Percentiles rank a stretch among this genome's conserved stretches.
Evolutionary conservation across 2,797 vertebrate genomes (phyloP).

Genomic region (Pelodytes ibericus): DNA sequence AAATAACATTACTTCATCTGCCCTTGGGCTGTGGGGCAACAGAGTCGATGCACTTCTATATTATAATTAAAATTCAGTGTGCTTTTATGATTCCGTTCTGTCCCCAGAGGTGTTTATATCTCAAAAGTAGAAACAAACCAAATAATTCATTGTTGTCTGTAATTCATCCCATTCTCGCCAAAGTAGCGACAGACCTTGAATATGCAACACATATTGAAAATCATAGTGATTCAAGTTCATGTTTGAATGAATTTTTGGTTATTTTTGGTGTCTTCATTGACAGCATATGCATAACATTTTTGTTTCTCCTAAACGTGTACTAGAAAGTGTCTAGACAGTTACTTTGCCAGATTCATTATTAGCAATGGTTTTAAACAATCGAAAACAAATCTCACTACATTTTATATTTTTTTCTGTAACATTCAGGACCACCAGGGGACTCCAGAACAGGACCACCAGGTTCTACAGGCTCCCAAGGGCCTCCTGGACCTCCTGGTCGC

Average conservation of each 20-base stretch:
- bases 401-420: constrained; percentile 57
- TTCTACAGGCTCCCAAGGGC: constrained; percentile 81
- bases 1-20: constrained; percentile 65
- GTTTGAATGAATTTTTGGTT: constrained; percentile 62
- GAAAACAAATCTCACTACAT: constrained; percentile 72
- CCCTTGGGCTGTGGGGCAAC: constrained; percentile 58
- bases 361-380: constrained; percentile 49
- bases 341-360: constrained; percentile 63
- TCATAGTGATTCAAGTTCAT: constrained; percentile 56
- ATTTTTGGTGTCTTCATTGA: constrained; percentile 77
- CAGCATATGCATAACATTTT: constrained; percentile 78
- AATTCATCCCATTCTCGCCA: constrained; percentile 63
- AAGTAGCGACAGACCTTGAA: constrained; percentile 60
- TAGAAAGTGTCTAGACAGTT: constrained; percentile 72
- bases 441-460: constrained; percentile 88
- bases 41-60: constrained; percentile 57
- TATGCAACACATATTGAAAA: constrained; percentile 58
- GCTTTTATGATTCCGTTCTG: constrained; percentile 57
- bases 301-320: constrained; percentile 72
- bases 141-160: constrained; percentile 63
- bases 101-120: constrained; percentile 63
- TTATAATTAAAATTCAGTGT: constrained; percentile 63
- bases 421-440: constrained; percentile 87
- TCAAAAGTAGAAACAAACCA: constrained; percentile 63
- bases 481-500: constrained; percentile 88